These are phyloP conservation scores for Melanotaenia boesemani DNA, from an alignment of 2,797 vertebrate genomes.

Conservation along the genomic window DNA sequence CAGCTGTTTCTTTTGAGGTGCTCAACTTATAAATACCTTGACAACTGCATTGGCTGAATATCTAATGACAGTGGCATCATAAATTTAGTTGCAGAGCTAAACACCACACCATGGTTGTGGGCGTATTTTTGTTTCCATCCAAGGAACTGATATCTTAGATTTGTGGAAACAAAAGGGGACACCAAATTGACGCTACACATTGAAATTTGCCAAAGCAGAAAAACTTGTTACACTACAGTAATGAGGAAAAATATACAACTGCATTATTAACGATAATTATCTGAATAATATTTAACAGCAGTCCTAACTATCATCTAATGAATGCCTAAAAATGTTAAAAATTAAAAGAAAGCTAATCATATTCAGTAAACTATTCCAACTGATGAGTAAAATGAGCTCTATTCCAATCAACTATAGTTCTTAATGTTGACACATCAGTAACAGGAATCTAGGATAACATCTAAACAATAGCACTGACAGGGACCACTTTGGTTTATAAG, in stretches of 20 bases:
- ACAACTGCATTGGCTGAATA: not conserved
- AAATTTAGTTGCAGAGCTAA: not conserved
- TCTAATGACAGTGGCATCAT: not conserved
- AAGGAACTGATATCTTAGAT: not conserved
- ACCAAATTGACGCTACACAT: not conserved
- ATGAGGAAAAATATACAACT: not conserved
- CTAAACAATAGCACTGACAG: not conserved
- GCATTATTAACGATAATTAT: not conserved
- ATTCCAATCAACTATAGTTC: not conserved
- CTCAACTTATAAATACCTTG: too few species aligned
- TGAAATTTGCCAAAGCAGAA: not conserved
- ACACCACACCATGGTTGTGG: not conserved
- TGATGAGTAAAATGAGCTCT: not conserved
- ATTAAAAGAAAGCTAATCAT: not conserved
- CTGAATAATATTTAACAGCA: not conserved
- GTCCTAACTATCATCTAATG: not conserved
- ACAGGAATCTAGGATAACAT: not conserved
- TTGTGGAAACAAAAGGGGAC: too few species aligned
- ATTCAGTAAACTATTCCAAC: not conserved
- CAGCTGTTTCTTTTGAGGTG: not conserved
- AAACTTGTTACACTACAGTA: not conserved
- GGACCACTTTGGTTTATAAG: not conserved
- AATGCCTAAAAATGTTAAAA: not conserved
- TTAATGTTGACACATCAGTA: not conserved
- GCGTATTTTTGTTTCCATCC: not conserved